Percentiles rank a stretch among this genome's conserved stretches.
These are phyloP conservation scores for Crenichthys baileyi DNA, from an alignment of 2,797 vertebrate genomes.

Conservation along the genomic window DNA sequence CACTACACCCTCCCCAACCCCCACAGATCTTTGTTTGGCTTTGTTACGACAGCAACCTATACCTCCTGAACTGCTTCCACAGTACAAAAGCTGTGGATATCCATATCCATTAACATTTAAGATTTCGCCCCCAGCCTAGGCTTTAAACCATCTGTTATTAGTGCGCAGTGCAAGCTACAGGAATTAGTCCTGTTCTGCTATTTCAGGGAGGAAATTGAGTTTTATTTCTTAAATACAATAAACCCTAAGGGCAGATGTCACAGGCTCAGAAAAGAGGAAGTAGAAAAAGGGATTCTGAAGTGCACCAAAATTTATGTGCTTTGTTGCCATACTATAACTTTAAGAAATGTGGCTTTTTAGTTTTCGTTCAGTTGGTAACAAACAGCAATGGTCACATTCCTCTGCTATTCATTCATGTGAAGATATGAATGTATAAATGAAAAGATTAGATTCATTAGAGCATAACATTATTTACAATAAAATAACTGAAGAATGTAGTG, in stretches of 20 bases:
- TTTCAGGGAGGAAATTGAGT: background rate
- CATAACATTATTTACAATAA: too few relatives aligned
- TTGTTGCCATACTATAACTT: background rate
- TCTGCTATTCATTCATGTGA: background rate
- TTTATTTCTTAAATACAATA: constrained; percentile 12
- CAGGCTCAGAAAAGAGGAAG: background rate
- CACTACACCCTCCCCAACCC: constrained; percentile 30
- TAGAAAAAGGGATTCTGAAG: background rate
- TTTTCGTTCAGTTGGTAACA: background rate
- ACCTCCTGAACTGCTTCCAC: constrained; percentile 28
- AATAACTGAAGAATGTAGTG: too few relatives aligned
- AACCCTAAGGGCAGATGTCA: background rate
- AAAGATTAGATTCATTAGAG: too few relatives aligned
- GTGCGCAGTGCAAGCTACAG: background rate
- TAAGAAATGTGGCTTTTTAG: background rate
- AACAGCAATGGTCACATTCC: background rate
- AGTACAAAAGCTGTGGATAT: constrained; percentile 49
- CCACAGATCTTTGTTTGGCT: constrained; percentile 34
- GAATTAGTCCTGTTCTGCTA: constrained; percentile 3
- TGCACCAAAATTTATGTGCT: background rate
- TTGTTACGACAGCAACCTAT: constrained; percentile 54
- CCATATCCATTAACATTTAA: constrained; percentile 25
- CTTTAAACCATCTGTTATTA: constrained; percentile 1
- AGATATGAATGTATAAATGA: background rate
- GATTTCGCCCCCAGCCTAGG: background rate